Conservation (phyloP, 23 tunicate species). For the Ciona savignyi region DNA sequence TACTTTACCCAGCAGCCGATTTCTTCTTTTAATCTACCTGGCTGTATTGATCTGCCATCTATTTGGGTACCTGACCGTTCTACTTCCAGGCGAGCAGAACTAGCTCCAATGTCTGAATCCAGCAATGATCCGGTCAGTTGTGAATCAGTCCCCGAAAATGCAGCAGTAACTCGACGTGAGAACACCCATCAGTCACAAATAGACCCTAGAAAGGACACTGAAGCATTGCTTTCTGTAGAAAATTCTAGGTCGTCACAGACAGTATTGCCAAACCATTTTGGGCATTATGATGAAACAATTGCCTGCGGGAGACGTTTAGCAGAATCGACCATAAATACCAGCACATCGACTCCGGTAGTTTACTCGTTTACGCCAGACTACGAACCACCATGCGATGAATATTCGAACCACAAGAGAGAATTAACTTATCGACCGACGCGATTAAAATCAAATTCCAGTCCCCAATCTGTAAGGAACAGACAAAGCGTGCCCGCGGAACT, state of each 20-base stretch:
- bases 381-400: background rate
- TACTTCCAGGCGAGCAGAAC: background rate
- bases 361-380: background rate
- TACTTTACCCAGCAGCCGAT: background rate
- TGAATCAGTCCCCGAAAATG: background rate
- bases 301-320: background rate
- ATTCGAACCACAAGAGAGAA: background rate
- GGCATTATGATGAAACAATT: background rate
- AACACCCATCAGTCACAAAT: background rate
- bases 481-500: background rate
- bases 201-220: background rate
- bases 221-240: background rate
- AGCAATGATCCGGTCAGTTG: background rate
- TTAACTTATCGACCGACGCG: background rate
- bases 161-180: background rate
- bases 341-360: background rate
- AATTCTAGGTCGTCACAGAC: background rate
- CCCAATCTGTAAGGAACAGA: background rate
- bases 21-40: background rate
- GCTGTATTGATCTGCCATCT: background rate
- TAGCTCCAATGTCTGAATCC: background rate
- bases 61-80: background rate
- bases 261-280: background rate
- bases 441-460: background rate
- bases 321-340: background rate